Evolutionary conservation across 2,888 invertebrate species (phyloP).

Genomic region (Rutpela maculata): DNA sequence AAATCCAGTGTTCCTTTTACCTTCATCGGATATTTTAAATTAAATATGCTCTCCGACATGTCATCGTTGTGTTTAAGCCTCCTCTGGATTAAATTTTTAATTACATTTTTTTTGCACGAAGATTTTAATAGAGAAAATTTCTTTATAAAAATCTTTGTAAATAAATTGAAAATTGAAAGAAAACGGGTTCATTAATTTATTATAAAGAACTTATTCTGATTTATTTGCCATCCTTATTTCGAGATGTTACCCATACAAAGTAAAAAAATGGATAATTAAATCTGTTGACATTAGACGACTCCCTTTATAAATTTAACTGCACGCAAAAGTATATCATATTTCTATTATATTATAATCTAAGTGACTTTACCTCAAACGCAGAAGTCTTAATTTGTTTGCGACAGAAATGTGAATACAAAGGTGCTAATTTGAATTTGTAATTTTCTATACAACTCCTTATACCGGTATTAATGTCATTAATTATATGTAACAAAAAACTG

Average conservation of each 20-base stretch:
- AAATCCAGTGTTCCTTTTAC: no score
- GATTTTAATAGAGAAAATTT: no score
- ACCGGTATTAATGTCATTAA: background rate
- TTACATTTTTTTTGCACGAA: no score
- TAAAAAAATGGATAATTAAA: background rate
- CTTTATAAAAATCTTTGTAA: no score
- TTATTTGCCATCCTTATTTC: background rate
- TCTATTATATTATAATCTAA: background rate
- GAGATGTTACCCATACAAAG: background rate
- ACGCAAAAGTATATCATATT: background rate
- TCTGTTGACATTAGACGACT: background rate
- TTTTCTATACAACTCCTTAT: background rate
- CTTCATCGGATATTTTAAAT: no score
- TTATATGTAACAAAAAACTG: conserved; percentile 3
- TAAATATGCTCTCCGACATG: no score
- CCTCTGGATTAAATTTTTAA: no score
- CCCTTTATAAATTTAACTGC: background rate
- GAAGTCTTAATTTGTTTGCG: background rate
- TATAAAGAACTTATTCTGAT: background rate
- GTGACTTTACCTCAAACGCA: background rate
- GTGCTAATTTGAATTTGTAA: conserved; percentile 3
- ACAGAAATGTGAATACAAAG: background rate
- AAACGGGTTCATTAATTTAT: no score
- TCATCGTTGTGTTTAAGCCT: no score
- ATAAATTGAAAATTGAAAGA: no score